These are phyloP conservation scores for Bellardia pandia DNA, from an alignment of 2,888 invertebrate species.

Conservation along the genomic window DNA sequence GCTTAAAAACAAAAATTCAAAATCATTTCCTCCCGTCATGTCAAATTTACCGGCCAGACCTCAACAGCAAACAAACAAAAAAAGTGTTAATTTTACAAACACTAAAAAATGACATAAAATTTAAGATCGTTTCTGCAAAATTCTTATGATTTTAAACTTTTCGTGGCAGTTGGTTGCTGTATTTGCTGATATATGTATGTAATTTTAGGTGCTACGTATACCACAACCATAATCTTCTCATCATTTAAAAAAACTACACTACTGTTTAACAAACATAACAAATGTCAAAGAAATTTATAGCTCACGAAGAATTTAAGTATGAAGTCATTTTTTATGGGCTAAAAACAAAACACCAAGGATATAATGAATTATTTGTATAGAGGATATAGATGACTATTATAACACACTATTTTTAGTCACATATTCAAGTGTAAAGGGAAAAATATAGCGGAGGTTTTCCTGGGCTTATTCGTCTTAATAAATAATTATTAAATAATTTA, in stretches of 20 bases:
- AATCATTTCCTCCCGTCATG: neutral
- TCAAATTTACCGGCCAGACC: neutral
- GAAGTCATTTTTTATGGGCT: constrained; percentile 1
- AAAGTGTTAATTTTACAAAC: constrained; percentile 16
- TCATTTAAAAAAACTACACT: constrained; percentile 42
- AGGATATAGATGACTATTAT: neutral
- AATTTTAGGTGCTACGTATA: constrained; percentile 8
- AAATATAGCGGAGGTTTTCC: too few relatives aligned
- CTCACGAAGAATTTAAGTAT: constrained; percentile 36
- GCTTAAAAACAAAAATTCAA: neutral
- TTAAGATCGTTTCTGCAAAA: neutral
- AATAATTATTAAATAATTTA: too few relatives aligned
- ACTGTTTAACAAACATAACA: constrained; percentile 52
- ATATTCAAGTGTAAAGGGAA: too few relatives aligned
- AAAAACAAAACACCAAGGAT: neutral
- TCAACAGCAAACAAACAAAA: constrained; percentile 26
- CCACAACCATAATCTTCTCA: constrained; percentile 34
- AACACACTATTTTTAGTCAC: neutral
- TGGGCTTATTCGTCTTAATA: too few relatives aligned
- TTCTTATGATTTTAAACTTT: neutral
- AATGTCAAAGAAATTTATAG: constrained; percentile 58
- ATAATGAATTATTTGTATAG: neutral
- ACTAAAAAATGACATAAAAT: constrained; percentile 26
- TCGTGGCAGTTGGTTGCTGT: constrained; percentile 7
- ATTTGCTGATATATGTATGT: constrained; percentile 27